Evolutionary conservation across 64 coral and sea anemone genomes (phyloP).

Genomic region (Dendrophyllia cribrosa): DNA sequence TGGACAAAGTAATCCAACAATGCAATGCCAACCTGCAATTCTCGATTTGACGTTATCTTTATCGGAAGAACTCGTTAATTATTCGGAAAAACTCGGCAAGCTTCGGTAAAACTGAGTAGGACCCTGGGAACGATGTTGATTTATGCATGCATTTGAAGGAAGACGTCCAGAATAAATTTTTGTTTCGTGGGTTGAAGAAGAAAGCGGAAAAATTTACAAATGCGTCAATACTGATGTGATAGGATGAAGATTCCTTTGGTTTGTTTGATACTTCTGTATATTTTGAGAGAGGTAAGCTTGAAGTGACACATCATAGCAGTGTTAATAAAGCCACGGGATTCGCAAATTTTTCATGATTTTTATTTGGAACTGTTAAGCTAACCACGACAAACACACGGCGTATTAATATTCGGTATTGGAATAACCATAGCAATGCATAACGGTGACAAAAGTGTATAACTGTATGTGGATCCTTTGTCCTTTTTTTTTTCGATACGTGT

Average conservation of each 20-base stretch:
- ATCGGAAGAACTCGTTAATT: constrained; percentile 5
- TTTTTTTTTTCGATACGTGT: too few species aligned
- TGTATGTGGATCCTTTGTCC: too few species aligned
- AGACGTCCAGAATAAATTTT: neutral
- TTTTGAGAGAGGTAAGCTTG: constrained; percentile 10
- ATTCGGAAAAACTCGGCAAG: constrained; percentile 3
- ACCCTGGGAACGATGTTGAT: too few species aligned
- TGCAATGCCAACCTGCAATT: neutral
- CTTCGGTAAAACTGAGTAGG: neutral
- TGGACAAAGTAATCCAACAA: constrained; percentile 66
- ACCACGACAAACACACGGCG: too few species aligned
- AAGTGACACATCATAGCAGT: too few species aligned
- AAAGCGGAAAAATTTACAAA: neutral
- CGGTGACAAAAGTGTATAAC: too few species aligned
- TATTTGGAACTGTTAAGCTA: too few species aligned
- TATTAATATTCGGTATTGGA: too few species aligned
- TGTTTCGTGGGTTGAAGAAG: too few species aligned
- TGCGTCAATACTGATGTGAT: neutral
- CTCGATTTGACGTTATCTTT: neutral
- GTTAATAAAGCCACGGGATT: too few species aligned
- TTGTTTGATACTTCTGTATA: constrained; percentile 7
- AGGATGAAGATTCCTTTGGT: neutral
- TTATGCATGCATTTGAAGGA: neutral
- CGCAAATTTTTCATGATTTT: too few species aligned
- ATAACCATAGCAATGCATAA: too few species aligned